A percentile compares a stretch with the other conserved stretches of the same genome.
phyloP scores from a whole-genome alignment of 2,797 vertebrate genomes.

The Gallinago solitaria region DNA sequence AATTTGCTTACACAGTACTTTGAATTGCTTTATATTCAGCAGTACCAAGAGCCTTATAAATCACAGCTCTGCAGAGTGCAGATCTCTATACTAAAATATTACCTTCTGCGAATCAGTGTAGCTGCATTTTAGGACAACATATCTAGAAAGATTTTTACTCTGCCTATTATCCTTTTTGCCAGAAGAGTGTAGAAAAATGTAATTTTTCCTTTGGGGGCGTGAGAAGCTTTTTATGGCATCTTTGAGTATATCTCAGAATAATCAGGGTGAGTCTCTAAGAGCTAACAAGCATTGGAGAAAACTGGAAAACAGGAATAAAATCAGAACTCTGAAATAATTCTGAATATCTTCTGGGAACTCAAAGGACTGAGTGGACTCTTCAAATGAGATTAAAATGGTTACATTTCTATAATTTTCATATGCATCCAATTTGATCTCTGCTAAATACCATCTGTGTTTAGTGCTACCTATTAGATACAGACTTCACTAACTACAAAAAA shows the following conservation, averaged over 20 bases:
- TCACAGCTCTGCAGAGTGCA: neutral
- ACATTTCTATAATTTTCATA: neutral
- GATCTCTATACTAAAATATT: neutral
- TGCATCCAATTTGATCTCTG: neutral
- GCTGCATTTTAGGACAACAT: neutral
- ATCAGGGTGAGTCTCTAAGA: neutral
- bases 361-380: neutral
- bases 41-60: neutral
- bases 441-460: neutral
- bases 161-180: neutral
- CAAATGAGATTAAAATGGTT: neutral
- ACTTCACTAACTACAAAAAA: neutral
- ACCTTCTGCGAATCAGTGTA: neutral
- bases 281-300: neutral
- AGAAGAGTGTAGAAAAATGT: neutral
- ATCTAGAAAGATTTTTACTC: neutral
- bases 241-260: neutral
- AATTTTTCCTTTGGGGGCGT: neutral
- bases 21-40: neutral
- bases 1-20: neutral
- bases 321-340: neutral
- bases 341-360: neutral
- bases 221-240: neutral
- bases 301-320: neutral
- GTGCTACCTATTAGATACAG: neutral